phyloP scores from a whole-genome alignment of 2,888 invertebrate species.

The Agrochola macilenta region DNA sequence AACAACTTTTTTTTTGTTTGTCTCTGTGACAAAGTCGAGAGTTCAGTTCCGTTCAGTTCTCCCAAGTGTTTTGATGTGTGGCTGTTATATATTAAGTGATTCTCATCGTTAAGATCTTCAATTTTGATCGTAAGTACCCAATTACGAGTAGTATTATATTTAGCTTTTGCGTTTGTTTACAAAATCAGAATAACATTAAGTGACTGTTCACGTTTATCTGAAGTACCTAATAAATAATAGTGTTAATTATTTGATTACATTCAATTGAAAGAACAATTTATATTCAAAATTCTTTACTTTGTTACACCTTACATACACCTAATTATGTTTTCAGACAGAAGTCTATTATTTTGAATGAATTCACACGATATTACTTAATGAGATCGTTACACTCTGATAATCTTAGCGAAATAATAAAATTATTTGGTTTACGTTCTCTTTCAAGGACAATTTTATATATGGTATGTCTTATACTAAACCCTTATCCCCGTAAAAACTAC shows the following conservation, averaged over 20 bases:
- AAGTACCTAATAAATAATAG: constrained; percentile 11
- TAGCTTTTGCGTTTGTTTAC: constrained; percentile 21
- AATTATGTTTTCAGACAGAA: constrained; percentile 15
- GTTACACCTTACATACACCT: constrained; percentile 15
- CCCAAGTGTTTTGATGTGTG: constrained; percentile 35
- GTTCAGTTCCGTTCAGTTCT: constrained; percentile 37
- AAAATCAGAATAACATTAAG: constrained; percentile 18
- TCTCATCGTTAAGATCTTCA: not conserved
- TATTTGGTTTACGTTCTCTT: constrained; percentile 27
- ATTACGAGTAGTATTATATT: constrained; percentile 9
- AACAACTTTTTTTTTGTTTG: constrained; percentile 62
- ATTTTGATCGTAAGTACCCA: constrained; percentile 52
- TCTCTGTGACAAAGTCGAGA: constrained; percentile 33
- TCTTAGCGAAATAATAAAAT: constrained; percentile 37
- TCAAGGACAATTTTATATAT: constrained; percentile 14
- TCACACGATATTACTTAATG: constrained; percentile 58
- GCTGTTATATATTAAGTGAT: constrained; percentile 4
- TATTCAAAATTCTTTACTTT: constrained; percentile 21
- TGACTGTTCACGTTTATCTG: constrained; percentile 38
- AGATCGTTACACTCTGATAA: constrained; percentile 61
- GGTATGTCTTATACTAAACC: not conserved
- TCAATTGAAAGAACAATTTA: constrained; percentile 36
- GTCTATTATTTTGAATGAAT: constrained; percentile 29
- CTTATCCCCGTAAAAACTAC: constrained; percentile 10
- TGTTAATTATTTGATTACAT: constrained; percentile 27